Conservation (phyloP, 2,888 invertebrate genomes). For the Lamellibrachia columna region DNA sequence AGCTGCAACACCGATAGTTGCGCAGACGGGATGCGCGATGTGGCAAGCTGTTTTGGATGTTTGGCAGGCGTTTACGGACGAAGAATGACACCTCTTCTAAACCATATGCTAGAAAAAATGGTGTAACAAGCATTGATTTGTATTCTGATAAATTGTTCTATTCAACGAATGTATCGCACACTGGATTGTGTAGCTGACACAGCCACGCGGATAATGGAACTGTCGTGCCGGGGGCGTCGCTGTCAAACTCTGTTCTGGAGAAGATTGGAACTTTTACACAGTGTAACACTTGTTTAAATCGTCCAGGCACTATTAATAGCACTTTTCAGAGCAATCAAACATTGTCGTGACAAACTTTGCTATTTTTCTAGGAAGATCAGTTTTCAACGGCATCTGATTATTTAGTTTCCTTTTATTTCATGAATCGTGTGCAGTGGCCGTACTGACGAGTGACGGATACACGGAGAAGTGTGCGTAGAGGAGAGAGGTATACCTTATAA, state of each 20-base stretch:
- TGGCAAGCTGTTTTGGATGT: slow-evolving; percentile 5
- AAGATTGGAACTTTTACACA: not conserved
- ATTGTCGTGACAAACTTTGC: not conserved
- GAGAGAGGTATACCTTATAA: not conserved
- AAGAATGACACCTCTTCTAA: not conserved
- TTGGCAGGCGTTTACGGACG: not conserved
- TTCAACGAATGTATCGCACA: not conserved
- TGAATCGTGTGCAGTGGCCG: not conserved
- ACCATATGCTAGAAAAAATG: not conserved
- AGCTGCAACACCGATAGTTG: not conserved
- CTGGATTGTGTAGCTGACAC: not conserved
- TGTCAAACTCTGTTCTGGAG: not conserved
- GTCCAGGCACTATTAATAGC: not conserved
- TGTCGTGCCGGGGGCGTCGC: slow-evolving; percentile 16
- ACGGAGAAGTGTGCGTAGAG: not conserved
- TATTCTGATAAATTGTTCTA: not conserved
- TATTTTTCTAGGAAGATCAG: not conserved
- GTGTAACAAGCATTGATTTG: not conserved
- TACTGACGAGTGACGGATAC: not conserved
- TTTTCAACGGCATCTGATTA: not conserved
- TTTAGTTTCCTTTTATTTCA: slow-evolving; percentile 13
- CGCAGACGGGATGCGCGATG: not conserved
- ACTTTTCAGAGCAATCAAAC: not conserved
- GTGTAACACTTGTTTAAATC: not conserved
- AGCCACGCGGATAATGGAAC: not conserved